Percentiles rank a stretch among this genome's conserved stretches.
Evolutionary conservation across 2,888 invertebrate species (phyloP).

Genomic region (Blera fallax): DNA sequence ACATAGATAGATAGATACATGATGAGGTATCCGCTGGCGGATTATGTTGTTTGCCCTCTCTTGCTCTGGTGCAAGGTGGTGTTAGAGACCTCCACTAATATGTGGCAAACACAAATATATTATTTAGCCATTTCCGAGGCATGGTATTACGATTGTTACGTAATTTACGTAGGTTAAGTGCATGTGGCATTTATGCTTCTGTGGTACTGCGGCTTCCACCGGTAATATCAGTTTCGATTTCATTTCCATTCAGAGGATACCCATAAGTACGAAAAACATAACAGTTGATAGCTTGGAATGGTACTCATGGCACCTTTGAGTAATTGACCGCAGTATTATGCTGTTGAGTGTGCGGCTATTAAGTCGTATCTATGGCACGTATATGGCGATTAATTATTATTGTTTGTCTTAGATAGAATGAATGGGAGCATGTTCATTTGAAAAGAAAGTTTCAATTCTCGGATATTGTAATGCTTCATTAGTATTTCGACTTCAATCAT

Average conservation of each 20-base stretch:
- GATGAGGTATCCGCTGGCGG: slow-evolving; percentile 45
- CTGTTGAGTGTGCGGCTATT: not conserved
- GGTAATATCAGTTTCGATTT: slow-evolving; percentile 59
- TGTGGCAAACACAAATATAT: slow-evolving; percentile 38
- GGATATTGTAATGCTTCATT: slow-evolving; percentile 14
- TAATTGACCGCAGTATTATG: slow-evolving; percentile 12
- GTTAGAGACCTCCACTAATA: slow-evolving; percentile 16
- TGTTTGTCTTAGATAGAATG: not conserved
- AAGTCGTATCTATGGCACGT: not conserved
- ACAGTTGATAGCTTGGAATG: not conserved
- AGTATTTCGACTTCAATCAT: slow-evolving; percentile 14
- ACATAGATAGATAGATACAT: slow-evolving; percentile 20
- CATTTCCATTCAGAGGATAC: slow-evolving; percentile 50
- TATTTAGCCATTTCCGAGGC: slow-evolving; percentile 60
- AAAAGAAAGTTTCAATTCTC: slow-evolving; percentile 56
- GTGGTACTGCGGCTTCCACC: slow-evolving; percentile 9
- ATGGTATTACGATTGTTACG: slow-evolving; percentile 58
- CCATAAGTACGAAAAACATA: slow-evolving; percentile 45
- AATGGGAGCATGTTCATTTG: slow-evolving; percentile 4
- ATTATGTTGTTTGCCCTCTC: slow-evolving; percentile 61
- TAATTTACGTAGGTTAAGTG: slow-evolving; percentile 70
- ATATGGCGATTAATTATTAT: slow-evolving; percentile 10
- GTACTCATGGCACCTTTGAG: not conserved
- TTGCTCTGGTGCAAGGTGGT: not conserved
- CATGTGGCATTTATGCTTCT: slow-evolving; percentile 64